Evolutionary conservation across 2,888 invertebrate genomes (phyloP).

Genomic region (Melieria crassipennis): DNA sequence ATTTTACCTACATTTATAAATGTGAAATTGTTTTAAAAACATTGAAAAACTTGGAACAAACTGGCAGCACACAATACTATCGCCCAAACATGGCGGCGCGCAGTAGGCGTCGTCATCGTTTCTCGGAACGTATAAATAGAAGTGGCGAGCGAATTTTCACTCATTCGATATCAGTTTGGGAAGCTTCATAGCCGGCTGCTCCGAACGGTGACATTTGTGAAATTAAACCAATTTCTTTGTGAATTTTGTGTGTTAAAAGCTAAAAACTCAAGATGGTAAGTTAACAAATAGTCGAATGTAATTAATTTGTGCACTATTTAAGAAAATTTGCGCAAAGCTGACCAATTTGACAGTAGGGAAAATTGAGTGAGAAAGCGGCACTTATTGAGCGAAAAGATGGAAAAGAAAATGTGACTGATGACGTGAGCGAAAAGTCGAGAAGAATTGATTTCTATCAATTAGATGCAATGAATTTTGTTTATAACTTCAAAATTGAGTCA

Average conservation of each 20-base stretch:
- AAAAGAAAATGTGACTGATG: background rate
- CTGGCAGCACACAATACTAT: slow-evolving; percentile 13
- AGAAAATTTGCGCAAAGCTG: background rate
- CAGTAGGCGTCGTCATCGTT: slow-evolving; percentile 48
- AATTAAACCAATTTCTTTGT: slow-evolving; percentile 52
- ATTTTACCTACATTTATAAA: no score
- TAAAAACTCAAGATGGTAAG: slow-evolving; percentile 62
- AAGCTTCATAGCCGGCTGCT: slow-evolving; percentile 75
- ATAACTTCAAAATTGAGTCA: no score
- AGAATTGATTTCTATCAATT: background rate
- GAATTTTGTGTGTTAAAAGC: slow-evolving; percentile 53
- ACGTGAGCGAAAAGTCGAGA: background rate
- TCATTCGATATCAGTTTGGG: slow-evolving; percentile 73
- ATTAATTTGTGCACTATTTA: background rate
- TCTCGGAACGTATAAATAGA: slow-evolving; percentile 69
- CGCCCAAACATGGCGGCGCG: slow-evolving; percentile 51
- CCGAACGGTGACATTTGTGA: slow-evolving; percentile 66
- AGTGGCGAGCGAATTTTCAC: slow-evolving; percentile 65
- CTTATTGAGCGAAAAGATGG: no score
- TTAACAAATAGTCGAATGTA: slow-evolving; percentile 17
- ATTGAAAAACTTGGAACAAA: background rate
- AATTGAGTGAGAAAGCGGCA: background rate
- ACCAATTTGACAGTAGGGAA: background rate
- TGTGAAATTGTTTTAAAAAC: no score
- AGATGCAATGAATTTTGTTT: background rate